A percentile compares a stretch with the other conserved stretches of the same genome.
Conservation (phyloP, 2,797 vertebrate species). For the Rhyacichthys aspro region DNA sequence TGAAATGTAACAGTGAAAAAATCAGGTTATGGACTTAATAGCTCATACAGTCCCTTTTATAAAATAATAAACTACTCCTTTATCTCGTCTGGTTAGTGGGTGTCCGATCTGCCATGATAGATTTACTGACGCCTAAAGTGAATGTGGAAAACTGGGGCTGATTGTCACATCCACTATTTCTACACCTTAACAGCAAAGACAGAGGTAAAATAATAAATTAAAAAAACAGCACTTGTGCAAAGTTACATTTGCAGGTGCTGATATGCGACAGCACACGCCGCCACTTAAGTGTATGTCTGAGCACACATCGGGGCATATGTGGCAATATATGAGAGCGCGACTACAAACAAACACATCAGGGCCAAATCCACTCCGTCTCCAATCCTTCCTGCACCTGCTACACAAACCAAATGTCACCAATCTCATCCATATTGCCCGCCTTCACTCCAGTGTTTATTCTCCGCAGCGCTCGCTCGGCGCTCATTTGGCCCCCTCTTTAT, state of each 20-base stretch:
- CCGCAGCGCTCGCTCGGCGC: constrained; percentile 13
- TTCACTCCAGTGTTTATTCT: constrained; percentile 25
- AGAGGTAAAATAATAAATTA: not conserved
- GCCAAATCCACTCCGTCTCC: constrained; percentile 15
- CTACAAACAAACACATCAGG: constrained; percentile 33
- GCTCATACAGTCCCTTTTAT: no score
- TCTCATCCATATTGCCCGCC: constrained; percentile 16
- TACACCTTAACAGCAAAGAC: not conserved
- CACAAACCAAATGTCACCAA: constrained; percentile 11
- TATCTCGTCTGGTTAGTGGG: no score
- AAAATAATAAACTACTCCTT: no score
- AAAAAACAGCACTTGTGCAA: constrained; percentile 8
- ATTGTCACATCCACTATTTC: not conserved
- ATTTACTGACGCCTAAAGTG: no score
- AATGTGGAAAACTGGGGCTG: not conserved
- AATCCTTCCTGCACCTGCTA: constrained; percentile 36
- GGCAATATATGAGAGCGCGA: constrained; percentile 32
- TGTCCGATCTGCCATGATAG: no score
- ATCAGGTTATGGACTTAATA: no score
- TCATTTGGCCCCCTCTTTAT: constrained; percentile 34
- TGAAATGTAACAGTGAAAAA: no score
- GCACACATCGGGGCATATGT: constrained; percentile 40
- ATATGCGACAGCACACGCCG: constrained; percentile 18
- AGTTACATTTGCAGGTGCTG: constrained; percentile 25
- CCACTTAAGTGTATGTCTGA: constrained; percentile 34